Conservation (phyloP, 2,888 invertebrate genomes). For the Chalcosyrphus nemorum region DNA sequence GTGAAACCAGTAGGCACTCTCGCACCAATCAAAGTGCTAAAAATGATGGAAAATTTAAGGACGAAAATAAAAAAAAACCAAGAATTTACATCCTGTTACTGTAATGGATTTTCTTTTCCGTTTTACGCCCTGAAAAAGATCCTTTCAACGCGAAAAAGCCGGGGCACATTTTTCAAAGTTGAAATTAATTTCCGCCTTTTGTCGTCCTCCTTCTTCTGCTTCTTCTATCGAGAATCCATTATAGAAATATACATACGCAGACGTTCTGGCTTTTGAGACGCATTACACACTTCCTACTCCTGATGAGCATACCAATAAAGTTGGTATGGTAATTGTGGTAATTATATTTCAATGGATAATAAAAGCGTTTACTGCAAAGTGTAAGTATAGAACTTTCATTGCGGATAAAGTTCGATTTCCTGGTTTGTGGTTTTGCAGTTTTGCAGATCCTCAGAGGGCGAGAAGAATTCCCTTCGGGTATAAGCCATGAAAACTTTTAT, state of each 20-base stretch:
- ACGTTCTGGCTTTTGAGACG: neutral
- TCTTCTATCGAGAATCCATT: too few species aligned
- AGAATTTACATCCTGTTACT: constrained; percentile 52
- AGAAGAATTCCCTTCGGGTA: constrained; percentile 32
- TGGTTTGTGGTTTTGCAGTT: constrained; percentile 25
- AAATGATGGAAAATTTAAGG: constrained; percentile 30
- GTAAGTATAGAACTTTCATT: constrained; percentile 19
- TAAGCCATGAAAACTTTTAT: constrained; percentile 31
- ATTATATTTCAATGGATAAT: constrained; percentile 64
- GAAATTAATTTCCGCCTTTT: constrained; percentile 61
- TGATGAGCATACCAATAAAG: constrained; percentile 13
- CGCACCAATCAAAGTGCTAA: constrained; percentile 27
- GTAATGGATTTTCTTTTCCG: constrained; percentile 68
- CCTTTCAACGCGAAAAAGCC: constrained; percentile 34
- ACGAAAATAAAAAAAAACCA: constrained; percentile 35
- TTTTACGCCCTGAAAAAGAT: constrained; percentile 29
- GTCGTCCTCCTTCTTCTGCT: neutral
- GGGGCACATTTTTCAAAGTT: constrained; percentile 46
- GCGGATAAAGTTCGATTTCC: constrained; percentile 40
- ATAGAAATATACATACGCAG: constrained; percentile 26
- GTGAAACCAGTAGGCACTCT: constrained; percentile 59
- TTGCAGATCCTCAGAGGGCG: neutral
- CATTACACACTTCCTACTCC: neutral
- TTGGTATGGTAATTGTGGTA: constrained; percentile 64
- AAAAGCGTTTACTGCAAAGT: constrained; percentile 35